Evolutionary conservation across 2,113 vertebrate species (phyloP), one percentile per base, ranked within the genome.

Genomic region (Tretioscincus oriximinensis): DNA sequence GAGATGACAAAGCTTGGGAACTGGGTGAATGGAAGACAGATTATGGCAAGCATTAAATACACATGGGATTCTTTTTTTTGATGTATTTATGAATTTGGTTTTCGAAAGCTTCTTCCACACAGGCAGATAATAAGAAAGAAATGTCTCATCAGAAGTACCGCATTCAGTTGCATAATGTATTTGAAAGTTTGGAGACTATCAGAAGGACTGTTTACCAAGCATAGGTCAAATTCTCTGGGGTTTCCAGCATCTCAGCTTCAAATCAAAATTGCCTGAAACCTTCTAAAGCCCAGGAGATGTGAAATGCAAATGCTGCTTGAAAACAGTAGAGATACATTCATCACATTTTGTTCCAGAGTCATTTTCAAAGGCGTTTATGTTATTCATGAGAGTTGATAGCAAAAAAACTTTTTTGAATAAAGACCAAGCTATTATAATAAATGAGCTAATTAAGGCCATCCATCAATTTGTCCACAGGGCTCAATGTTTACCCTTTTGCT

Each of bases 401-500:
- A 41, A 68, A 64, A 77, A 5, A 14, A 5, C 3, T 9, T 31
- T 87, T 58, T 18, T 18, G 16, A 29, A 86, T 28, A 58, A 68
- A 86, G 84, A 88, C 72, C 79, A 61, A 86, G 29, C 3, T 54
- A 4, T 47, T 86, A 68, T 86, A 82, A 82, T 78, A 81, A 81
- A 86, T 85, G 35, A 83, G 79, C 76, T 65, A 68, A 73, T 83
- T 81, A 73, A 54, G 61, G 29, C 24, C 58, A 67, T 61, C 51
- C 28, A 80, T 29, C 64, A 63, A 54, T 69, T 80, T 81, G 68
- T 81, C 76, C 67, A 35, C 12, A 21, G 76, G 22, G n/a, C 61
- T 71, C 6, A 78, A 9, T 66, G 28, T 68, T 80, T 81, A 60
- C 51, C 77, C 35, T 35, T 84, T 80, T 77, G 75, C 75, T 66